Conservation (phyloP, 2,113 vertebrate species). For the Hippocampus guttulatus region DNA sequence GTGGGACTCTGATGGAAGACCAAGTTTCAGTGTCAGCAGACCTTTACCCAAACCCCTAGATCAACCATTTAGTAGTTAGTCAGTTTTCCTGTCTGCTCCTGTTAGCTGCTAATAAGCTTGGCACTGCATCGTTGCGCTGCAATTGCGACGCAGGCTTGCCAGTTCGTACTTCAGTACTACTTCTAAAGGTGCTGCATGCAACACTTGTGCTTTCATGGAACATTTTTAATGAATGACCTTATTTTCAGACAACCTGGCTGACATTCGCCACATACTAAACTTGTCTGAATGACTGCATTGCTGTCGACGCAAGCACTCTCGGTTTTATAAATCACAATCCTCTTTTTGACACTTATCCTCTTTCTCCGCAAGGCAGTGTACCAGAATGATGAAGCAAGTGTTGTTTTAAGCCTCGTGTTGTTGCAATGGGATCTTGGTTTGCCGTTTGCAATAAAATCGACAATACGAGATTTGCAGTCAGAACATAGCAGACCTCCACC, state of each 20-base stretch:
- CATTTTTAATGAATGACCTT: constrained; percentile 48
- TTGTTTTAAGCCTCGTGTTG: constrained; percentile 17
- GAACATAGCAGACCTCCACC: too few species aligned
- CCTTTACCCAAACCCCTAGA: constrained; percentile 36
- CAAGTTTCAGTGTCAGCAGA: constrained; percentile 65
- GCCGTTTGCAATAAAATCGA: not conserved
- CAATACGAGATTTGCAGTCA: too few species aligned
- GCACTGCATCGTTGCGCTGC: constrained; percentile 38
- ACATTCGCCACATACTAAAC: constrained; percentile 32
- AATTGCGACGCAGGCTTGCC: constrained; percentile 42
- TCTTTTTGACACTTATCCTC: constrained; percentile 6
- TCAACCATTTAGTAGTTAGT: constrained; percentile 53
- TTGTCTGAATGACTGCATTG: constrained; percentile 39
- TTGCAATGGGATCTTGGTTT: not conserved
- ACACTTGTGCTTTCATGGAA: constrained; percentile 45
- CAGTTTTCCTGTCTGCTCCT: constrained; percentile 47
- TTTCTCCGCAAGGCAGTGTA: not conserved
- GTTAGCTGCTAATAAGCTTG: constrained; percentile 62
- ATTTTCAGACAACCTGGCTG: constrained; percentile 43
- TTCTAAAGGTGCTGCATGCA: constrained; percentile 46
- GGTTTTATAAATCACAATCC: constrained; percentile 31
- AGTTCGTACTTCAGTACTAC: constrained; percentile 36
- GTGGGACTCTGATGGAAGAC: constrained; percentile 44
- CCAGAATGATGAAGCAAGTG: constrained; percentile 18
- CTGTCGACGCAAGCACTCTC: constrained; percentile 20